Percentiles rank a stretch among this genome's conserved stretches.
Conservation (phyloP, 2,888 invertebrate genomes). For the Callosobruchus maculatus region DNA sequence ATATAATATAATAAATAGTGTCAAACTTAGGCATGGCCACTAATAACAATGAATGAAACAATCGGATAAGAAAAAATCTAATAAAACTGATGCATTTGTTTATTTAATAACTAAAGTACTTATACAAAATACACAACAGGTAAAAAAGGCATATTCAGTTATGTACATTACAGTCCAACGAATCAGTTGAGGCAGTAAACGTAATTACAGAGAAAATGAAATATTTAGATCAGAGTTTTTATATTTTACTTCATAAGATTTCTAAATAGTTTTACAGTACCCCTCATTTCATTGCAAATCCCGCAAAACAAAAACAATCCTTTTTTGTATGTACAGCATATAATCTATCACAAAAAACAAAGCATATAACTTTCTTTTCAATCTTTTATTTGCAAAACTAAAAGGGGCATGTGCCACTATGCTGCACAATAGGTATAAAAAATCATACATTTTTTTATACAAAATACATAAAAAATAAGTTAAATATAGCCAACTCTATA, state of each 20-base stretch:
- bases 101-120: not conserved
- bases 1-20: not conserved
- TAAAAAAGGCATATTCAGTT: not conserved
- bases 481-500: constrained; percentile 3
- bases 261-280: not conserved
- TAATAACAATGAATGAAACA: not conserved
- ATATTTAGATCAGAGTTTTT: not conserved
- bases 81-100: not conserved
- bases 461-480: constrained; percentile 2
- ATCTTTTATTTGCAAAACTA: not conserved
- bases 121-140: not conserved
- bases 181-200: not conserved
- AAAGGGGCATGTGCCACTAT: not conserved
- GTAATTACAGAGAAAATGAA: not conserved
- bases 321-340: not conserved
- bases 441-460: not conserved
- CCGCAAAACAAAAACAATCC: not conserved
- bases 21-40: not conserved
- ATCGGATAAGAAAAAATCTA: not conserved
- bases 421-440: not conserved
- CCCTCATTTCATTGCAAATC: not conserved
- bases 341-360: not conserved
- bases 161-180: not conserved
- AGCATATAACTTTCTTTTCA: not conserved
- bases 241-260: not conserved